Base-by-base conservation (phyloP, 2,113 vertebrate species). In the Embiotoca jacksoni region DNA sequence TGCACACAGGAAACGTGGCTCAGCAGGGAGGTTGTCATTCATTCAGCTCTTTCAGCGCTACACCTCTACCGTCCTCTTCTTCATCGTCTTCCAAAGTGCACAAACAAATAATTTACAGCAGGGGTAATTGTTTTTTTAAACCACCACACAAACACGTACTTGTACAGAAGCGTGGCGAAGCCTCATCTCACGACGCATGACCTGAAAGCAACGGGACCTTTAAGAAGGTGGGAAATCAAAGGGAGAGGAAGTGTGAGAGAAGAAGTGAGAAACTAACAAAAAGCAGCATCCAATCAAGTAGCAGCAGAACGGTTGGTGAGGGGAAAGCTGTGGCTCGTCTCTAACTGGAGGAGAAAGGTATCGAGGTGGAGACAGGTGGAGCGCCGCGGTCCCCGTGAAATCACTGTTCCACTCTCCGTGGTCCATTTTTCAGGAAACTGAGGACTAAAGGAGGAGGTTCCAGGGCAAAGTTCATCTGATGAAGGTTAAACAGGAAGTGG, bases 251-350 rank as follows among this genome's bases (percentile, higher is more conserved):
- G 52, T 39, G 6, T 39, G 37, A 39, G 37, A 2, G 37, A 41
- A 8, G 14, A 16, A 15, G 13, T 11, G n/a, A 69, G 33, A 76
- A 39, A 10, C 39, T 16, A 33, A n/a, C 60, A 33, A 71, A 55
- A 84, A 80, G 86, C 87, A 91, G 82, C 86, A 72, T 75, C 32
- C 36, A 13, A 70, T 71, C 44, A 37, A 61, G 75, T 74, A 91
- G 89, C 89, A 91, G 90, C 87, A 83, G 56, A 71, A 79, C 37
- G 67, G 50, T 63, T 72, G 4, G 5, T 44, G 53, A 37, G 14
- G n/a, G 79, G 69, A 23, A 23, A 23, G 23, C 23, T 23, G 23
- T 23, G 23, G 23, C 23, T 23, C 23, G 23, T 23, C 23, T 23
- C 23, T 23, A 23, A 23, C 23, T 23, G 23, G 23, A 23, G 23